A percentile compares a stretch with the other conserved stretches of the same genome.
These are phyloP conservation scores for Leuciscus waleckii DNA, from an alignment of 2,797 vertebrate genomes.

Conservation along the genomic window DNA sequence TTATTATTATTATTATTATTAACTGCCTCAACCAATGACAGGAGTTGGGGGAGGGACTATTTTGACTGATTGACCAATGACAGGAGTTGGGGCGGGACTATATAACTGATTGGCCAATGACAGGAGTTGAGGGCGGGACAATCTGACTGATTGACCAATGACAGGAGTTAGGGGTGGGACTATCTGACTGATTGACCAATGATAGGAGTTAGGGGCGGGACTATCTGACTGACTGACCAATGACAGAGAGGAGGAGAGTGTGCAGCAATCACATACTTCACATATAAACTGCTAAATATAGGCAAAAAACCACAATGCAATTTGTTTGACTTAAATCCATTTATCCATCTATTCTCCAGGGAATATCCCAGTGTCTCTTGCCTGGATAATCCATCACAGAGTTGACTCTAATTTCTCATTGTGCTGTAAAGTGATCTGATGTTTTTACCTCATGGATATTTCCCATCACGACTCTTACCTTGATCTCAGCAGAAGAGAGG, in stretches of 20 bases:
- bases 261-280: background rate
- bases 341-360: background rate
- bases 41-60: too few species aligned
- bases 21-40: too few species aligned
- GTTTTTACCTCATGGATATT: background rate
- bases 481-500: conserved; percentile 32
- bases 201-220: background rate
- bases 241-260: background rate
- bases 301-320: background rate
- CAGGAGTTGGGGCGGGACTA: too few species aligned
- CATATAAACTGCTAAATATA: background rate
- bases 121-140: fast-evolving
- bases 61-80: too few species aligned
- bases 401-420: background rate
- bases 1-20: too few species aligned
- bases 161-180: background rate
- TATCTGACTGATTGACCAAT: background rate
- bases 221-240: background rate
- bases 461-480: background rate
- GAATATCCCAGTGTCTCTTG: background rate
- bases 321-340: background rate
- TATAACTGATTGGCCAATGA: too few species aligned
- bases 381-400: background rate
- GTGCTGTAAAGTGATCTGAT: background rate
- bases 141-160: background rate